These are phyloP conservation scores for Calvadosia cruxmelitensis DNA, from an alignment of 30 jellyfish, hydroid and myxozoan genomes.

Conservation along the genomic window DNA sequence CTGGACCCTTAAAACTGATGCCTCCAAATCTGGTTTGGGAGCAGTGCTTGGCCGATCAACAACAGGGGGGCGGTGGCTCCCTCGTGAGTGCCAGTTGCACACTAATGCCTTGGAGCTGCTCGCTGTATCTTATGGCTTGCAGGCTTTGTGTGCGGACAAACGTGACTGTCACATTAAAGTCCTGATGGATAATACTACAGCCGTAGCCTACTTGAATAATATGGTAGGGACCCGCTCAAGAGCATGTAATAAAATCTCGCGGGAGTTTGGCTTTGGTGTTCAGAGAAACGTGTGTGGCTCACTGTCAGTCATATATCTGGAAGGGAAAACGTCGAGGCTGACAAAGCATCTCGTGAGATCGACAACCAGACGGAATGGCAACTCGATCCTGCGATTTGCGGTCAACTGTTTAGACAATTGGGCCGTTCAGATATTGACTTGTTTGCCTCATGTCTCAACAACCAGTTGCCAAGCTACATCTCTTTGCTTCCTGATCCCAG, in stretches of 20 bases:
- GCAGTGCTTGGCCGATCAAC: slow-evolving; percentile 1
- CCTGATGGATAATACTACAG: slow-evolving; percentile 42
- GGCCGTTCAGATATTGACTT: slow-evolving; percentile 11
- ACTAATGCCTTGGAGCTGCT: slow-evolving; percentile 12
- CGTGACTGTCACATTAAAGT: slow-evolving; percentile 21
- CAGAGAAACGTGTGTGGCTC: slow-evolving; percentile 12
- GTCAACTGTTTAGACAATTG: slow-evolving; percentile 3
- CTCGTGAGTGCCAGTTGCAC: slow-evolving; percentile 12
- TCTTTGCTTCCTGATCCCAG: slow-evolving; percentile 24
- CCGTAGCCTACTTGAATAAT: slow-evolving; percentile 25
- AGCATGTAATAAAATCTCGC: neutral
- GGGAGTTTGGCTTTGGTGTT: slow-evolving; percentile 14
- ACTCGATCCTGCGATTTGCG: slow-evolving; percentile 1
- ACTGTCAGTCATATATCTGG: slow-evolving; percentile 40
- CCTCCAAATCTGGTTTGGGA: slow-evolving; percentile 41
- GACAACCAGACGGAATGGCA: slow-evolving; percentile 28
- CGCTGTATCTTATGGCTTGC: slow-evolving; percentile 15
- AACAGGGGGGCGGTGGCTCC: slow-evolving; percentile 31
- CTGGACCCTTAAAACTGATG: slow-evolving; percentile 23
- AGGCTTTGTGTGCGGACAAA: neutral
- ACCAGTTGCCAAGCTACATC: slow-evolving; percentile 10
- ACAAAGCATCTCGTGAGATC: slow-evolving; percentile 11
- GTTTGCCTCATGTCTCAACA: slow-evolving; percentile 19
- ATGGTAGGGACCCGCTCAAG: slow-evolving; percentile 22
- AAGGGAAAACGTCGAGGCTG: slow-evolving; percentile 15